These are phyloP conservation scores for Drosophila rufa DNA, from an alignment of 1,140 invertebrate genomes.

Conservation along the genomic window DNA sequence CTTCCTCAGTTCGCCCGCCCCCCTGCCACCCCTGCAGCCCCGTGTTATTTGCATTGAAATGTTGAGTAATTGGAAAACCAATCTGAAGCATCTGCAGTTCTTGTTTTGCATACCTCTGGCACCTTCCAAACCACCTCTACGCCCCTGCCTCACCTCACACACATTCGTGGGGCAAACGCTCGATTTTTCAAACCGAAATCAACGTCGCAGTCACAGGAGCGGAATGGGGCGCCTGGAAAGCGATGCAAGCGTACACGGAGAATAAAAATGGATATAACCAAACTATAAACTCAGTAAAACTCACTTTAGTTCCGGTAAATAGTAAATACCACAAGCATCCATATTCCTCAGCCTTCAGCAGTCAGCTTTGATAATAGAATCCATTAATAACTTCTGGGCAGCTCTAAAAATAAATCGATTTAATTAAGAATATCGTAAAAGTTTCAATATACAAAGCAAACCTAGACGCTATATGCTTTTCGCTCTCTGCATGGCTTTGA, in stretches of 20 bases:
- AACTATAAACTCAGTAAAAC: not conserved
- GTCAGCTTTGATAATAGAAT: too few relatives aligned
- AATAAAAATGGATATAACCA: not conserved
- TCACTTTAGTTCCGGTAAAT: not conserved
- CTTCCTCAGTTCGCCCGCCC: not conserved
- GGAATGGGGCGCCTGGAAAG: constrained; percentile 3
- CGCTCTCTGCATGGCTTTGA: not conserved
- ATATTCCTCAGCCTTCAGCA: too few relatives aligned
- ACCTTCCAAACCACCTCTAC: constrained; percentile 32
- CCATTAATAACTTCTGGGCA: too few relatives aligned
- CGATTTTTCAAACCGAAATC: constrained; percentile 57
- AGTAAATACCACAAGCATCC: too few relatives aligned
- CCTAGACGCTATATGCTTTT: not conserved
- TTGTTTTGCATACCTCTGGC: constrained; percentile 76
- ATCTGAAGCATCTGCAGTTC: constrained; percentile 81
- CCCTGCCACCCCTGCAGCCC: not conserved
- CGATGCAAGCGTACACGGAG: constrained; percentile 4
- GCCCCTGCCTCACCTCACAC: constrained; percentile 5
- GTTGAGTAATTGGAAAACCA: constrained; percentile 82
- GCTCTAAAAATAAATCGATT: too few relatives aligned
- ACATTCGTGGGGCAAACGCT: constrained; percentile 30
- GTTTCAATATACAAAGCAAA: too few relatives aligned
- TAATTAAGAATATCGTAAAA: too few relatives aligned
- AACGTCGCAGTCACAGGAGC: constrained; percentile 43
- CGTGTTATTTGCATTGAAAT: constrained; percentile 79